Evolutionary conservation across 1,140 invertebrate species (phyloP).

Genomic region (Trichoplusia ni): DNA sequence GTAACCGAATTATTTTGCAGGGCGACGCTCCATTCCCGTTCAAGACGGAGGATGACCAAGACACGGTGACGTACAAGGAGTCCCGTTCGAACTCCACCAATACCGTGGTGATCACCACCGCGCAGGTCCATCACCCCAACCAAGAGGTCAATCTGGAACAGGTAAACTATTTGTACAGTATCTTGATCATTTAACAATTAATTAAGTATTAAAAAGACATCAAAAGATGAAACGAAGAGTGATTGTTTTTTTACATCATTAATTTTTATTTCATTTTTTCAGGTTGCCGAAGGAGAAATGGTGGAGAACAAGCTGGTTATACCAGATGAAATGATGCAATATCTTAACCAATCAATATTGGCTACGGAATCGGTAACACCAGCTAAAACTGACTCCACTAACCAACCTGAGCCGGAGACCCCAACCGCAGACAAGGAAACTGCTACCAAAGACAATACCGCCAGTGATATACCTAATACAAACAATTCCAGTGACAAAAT

Average conservation of each 20-base stretch:
- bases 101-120: constrained; percentile 77
- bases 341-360: constrained; percentile 90
- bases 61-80: constrained; percentile 67
- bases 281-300: constrained; percentile 93
- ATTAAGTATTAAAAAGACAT: too few species aligned
- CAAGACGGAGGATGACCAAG: constrained; percentile 74
- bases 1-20: constrained; percentile 40
- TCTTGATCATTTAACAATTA: constrained; percentile 25
- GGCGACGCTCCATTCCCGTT: constrained; percentile 71
- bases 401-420: constrained; percentile 52
- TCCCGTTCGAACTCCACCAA: constrained; percentile 72
- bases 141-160: constrained; percentile 91
- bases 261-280: constrained; percentile 24
- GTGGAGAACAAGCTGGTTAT: constrained; percentile 95
- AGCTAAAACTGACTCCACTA: constrained; percentile 72
- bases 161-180: constrained; percentile 64
- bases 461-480: constrained; percentile 58
- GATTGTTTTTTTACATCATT: too few species aligned
- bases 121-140: constrained; percentile 90
- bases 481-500: constrained; percentile 77
- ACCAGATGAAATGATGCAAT: constrained; percentile 97
- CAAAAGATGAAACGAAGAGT: too few species aligned
- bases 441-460: constrained; percentile 70
- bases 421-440: constrained; percentile 54
- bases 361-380: constrained; percentile 78